Conservation (phyloP, 92 coral and sea anemone genomes). For the Bergia sp. region DNA sequence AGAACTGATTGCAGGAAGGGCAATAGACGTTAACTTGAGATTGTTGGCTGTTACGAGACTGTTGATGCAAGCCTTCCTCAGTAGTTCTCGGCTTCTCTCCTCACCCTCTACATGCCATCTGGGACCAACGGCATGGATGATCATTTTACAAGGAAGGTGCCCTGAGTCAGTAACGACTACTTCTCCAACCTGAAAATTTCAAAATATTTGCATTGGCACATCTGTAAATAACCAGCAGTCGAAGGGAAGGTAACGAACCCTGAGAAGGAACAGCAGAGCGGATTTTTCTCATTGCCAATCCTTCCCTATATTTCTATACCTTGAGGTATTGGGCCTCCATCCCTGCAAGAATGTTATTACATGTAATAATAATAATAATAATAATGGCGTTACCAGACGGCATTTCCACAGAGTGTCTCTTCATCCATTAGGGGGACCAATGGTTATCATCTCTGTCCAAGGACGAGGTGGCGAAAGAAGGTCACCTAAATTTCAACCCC, state of each 20-base stretch:
- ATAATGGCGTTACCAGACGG: no score
- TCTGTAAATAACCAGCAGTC: background rate
- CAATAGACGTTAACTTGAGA: slow-evolving; percentile 22
- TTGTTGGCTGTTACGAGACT: slow-evolving; percentile 17
- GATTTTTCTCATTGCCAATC: no score
- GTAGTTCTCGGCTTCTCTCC: slow-evolving; percentile 1
- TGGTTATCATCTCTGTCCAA: no score
- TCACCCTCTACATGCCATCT: background rate
- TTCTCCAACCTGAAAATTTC: slow-evolving; percentile 13
- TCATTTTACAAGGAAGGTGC: slow-evolving; percentile 27
- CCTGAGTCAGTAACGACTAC: slow-evolving; percentile 42
- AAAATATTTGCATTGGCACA: background rate
- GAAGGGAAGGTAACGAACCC: background rate
- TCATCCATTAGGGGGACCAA: no score
- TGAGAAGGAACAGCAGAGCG: no score
- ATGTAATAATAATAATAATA: no score
- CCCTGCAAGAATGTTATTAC: no score
- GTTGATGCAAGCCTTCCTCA: slow-evolving; percentile 9
- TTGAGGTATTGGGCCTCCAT: no score
- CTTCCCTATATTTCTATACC: no score
- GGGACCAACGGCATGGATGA: slow-evolving; percentile 48
- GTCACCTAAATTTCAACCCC: no score
- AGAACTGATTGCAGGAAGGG: slow-evolving; percentile 78
- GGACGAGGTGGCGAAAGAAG: no score
- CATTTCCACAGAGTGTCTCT: no score